phyloP scores from a whole-genome alignment of 2,113 vertebrate genomes.

The Hymenochirus boettgeri region DNA sequence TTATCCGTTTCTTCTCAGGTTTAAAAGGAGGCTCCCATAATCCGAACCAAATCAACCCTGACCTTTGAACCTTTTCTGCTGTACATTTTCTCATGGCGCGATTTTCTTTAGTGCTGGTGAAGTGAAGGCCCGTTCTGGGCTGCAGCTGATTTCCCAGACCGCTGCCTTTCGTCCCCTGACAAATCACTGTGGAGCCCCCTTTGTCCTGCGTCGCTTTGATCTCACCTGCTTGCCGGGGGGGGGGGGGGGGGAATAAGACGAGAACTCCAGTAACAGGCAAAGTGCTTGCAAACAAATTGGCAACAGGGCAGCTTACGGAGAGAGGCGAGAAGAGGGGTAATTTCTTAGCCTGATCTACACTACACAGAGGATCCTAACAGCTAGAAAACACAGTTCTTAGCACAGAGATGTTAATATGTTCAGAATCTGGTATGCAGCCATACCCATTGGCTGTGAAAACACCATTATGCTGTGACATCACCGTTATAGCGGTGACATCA shows the following conservation, averaged over 20 bases:
- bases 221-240: conserved; percentile 88
- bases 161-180: conserved; percentile 88
- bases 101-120: conserved; percentile 73
- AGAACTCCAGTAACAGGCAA: conserved; percentile 84
- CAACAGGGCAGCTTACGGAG: conserved; percentile 55
- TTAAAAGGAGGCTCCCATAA: conserved; percentile 82
- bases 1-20: conserved; percentile 69
- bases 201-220: conserved; percentile 86
- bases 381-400: too few species aligned
- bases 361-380: neutral
- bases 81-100: conserved; percentile 90
- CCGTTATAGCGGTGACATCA: too few species aligned
- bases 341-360: neutral
- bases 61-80: conserved; percentile 93
- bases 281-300: conserved; percentile 84
- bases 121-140: conserved; percentile 76
- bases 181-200: conserved; percentile 89
- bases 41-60: conserved; percentile 87
- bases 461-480: too few species aligned
- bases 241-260: too few species aligned
- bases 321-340: conserved; percentile 12
- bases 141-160: conserved; percentile 76
- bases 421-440: too few species aligned
- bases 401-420: too few species aligned
- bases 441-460: too few species aligned